Evolutionary conservation across 2,113 vertebrate species (phyloP).

Genomic region (Marcusenius ussheri): DNA sequence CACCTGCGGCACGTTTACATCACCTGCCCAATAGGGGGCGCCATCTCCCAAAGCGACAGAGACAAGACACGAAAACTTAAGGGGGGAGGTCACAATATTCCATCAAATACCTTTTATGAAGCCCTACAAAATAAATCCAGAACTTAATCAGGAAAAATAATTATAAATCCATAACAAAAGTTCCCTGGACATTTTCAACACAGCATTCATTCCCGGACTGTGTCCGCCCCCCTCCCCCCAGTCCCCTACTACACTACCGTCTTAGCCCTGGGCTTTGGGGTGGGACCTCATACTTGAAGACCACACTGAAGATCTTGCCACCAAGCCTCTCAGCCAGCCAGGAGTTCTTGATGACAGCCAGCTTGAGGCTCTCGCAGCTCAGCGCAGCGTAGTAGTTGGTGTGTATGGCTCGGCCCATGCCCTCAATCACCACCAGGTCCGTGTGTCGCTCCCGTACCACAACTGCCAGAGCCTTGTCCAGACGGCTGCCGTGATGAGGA

Average conservation of each 20-base stretch:
- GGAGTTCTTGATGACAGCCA: slow-evolving; percentile 92
- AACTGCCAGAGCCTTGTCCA: slow-evolving; percentile 81
- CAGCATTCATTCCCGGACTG: slow-evolving; percentile 14
- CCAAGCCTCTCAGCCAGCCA: slow-evolving; percentile 95
- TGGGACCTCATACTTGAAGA: slow-evolving; percentile 94
- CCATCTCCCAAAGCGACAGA: background rate
- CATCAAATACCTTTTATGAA: background rate
- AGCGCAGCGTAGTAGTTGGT: slow-evolving; percentile 87
- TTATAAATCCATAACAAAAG: background rate
- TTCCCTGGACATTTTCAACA: background rate
- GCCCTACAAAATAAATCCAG: background rate
- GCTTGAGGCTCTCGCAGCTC: slow-evolving; percentile 90
- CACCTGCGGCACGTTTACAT: background rate
- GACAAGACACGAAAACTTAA: background rate
- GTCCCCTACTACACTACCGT: background rate
- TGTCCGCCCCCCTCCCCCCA: background rate
- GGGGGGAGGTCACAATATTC: background rate
- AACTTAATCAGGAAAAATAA: background rate
- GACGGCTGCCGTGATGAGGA: slow-evolving; percentile 61
- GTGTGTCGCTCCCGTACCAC: slow-evolving; percentile 78
- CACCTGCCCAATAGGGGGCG: background rate
- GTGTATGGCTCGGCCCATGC: slow-evolving; percentile 95
- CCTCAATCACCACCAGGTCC: slow-evolving; percentile 91
- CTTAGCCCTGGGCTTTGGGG: slow-evolving; percentile 39
- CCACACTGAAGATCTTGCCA: slow-evolving; percentile 92